Evolutionary conservation across 1,140 invertebrate genomes (phyloP), one percentile per base, ranked within the genome.

Genomic region (Drosophila fuyamai): DNA sequence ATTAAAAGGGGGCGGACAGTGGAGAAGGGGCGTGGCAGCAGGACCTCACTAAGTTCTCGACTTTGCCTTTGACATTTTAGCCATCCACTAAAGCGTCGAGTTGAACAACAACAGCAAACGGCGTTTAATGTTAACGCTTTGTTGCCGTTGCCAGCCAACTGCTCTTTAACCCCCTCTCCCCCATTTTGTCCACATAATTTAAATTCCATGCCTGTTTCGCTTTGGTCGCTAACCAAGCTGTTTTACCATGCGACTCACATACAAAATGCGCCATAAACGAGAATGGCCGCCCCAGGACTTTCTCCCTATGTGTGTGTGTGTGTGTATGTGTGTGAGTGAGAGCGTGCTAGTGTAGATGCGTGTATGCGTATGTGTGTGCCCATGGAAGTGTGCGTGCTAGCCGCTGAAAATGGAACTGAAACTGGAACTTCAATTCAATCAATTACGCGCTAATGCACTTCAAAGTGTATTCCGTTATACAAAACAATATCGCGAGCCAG

Each of bases 381-480:
- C 8, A 27, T 14, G 16, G 18, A 54, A 16, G 14, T 44, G 40
- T 73, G 61, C 32, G 29, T 59, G 27, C n/a, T 14, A 50, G 13
- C 47, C 47, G 44, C 41, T 56, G 27, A 41, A 56, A 57, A 40
- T 58, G 50, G 46, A 55, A 36, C 55, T 53, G 48, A 43, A 74
- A 80, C 59, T 65, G 79, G 35, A 81, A 76, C 60, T 76, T 81
- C 65, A 81, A 81, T 81, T 81, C 57, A 81, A 81, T 81, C 79
- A 81, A 81, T 81, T 81, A 77, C 79, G 73, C 73, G 55, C 73
- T 76, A 67, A 76, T 81, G 79, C 66, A 76, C 79, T 76, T 73
- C 57, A 81, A 81, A 76, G 60, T 66, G 29, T 23, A 62, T 50
- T 72, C 48, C 57, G 48, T 81, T 67, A 77, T 59, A 62, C 56